A percentile compares a stretch with the other conserved stretches of the same genome.
phyloP scores from a whole-genome alignment of 2,113 vertebrate genomes.

The Stercorarius parasiticus region DNA sequence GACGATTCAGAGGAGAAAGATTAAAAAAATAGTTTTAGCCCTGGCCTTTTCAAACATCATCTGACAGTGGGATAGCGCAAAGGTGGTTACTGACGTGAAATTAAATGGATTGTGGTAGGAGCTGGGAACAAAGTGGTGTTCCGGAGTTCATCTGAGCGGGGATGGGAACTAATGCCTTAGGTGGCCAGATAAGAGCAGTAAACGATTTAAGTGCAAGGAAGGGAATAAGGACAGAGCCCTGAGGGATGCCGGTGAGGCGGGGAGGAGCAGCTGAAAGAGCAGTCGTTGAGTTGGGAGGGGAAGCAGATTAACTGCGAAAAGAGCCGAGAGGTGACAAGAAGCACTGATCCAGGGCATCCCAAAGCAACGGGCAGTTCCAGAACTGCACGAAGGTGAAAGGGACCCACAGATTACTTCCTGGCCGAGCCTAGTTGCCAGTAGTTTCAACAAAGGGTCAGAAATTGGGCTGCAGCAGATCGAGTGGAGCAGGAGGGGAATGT shows the following conservation, averaged over 20 bases:
- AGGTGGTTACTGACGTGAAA: background rate
- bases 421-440: background rate
- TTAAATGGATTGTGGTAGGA: background rate
- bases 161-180: background rate
- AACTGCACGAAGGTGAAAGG: background rate
- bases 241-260: background rate
- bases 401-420: background rate
- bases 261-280: background rate
- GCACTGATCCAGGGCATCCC: background rate
- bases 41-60: background rate
- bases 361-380: background rate
- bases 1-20: background rate
- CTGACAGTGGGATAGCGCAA: background rate
- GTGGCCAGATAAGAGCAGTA: background rate
- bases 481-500: background rate
- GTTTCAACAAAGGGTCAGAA: background rate
- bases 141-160: background rate
- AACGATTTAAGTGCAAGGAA: background rate
- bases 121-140: background rate
- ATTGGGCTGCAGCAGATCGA: background rate
- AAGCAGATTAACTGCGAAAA: background rate
- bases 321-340: background rate
- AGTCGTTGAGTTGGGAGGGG: background rate
- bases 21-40: background rate
- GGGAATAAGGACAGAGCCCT: background rate